These are phyloP conservation scores for Spodoptera exigua DNA, from an alignment of 2,888 invertebrate genomes.

Conservation along the genomic window DNA sequence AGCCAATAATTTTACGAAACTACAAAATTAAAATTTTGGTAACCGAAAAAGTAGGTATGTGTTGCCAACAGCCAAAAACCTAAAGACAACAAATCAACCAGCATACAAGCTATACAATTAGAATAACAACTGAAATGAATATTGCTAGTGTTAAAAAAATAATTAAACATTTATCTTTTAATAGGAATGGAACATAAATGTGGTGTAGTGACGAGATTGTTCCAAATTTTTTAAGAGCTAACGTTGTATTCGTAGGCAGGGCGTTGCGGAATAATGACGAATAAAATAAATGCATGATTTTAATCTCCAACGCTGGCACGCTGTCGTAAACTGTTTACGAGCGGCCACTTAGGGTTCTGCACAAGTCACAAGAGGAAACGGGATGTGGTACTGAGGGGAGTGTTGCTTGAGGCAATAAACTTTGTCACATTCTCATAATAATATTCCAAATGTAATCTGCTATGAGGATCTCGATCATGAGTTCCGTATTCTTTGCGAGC, in stretches of 20 bases:
- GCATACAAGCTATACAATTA: too few relatives aligned
- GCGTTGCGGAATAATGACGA: constrained; percentile 80
- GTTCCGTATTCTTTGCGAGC: too few relatives aligned
- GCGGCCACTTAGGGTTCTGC: constrained; percentile 70
- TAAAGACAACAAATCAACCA: too few relatives aligned
- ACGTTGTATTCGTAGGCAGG: constrained; percentile 40
- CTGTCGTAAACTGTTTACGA: constrained; percentile 87
- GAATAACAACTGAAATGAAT: constrained; percentile 20
- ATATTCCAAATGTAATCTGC: too few relatives aligned
- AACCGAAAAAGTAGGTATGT: too few relatives aligned
- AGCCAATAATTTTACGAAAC: too few relatives aligned
- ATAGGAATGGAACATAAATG: constrained; percentile 43
- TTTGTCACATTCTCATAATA: too few relatives aligned
- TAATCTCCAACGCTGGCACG: constrained; percentile 81
- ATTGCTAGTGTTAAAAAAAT: constrained; percentile 42
- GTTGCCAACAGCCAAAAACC: too few relatives aligned
- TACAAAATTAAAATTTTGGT: too few relatives aligned
- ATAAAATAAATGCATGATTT: constrained; percentile 88
- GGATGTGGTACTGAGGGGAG: background rate
- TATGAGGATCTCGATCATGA: too few relatives aligned
- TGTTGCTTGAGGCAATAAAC: too few relatives aligned
- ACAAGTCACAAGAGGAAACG: constrained; percentile 52
- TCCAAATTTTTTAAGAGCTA: constrained; percentile 43
- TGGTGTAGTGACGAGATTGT: constrained; percentile 37
- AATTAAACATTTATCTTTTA: constrained; percentile 51